A percentile compares a stretch with the other conserved stretches of the same genome.
These are phyloP conservation scores for Lipophrys pholis DNA, from an alignment of 2,113 vertebrate genomes.

Conservation along the genomic window DNA sequence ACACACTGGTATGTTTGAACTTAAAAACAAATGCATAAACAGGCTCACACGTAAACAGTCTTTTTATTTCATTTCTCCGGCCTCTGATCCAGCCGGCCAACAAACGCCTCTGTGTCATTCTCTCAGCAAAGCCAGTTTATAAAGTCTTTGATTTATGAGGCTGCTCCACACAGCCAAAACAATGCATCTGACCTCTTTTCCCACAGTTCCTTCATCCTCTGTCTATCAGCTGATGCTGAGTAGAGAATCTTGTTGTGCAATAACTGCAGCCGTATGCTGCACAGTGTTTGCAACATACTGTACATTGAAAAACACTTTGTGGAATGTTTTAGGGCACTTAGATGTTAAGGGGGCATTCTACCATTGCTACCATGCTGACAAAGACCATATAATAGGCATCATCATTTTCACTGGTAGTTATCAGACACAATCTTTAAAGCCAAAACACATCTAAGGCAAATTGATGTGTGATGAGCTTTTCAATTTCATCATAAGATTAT, in stretches of 20 bases:
- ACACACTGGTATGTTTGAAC: slow-evolving; percentile 42
- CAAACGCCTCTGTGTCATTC: slow-evolving; percentile 54
- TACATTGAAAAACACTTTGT: slow-evolving; percentile 3
- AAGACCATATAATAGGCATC: slow-evolving; percentile 1
- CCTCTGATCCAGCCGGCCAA: slow-evolving; percentile 56
- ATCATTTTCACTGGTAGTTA: background rate
- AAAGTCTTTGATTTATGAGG: slow-evolving; percentile 64
- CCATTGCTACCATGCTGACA: slow-evolving; percentile 4
- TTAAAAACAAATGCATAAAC: slow-evolving; percentile 42
- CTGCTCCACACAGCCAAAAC: slow-evolving; percentile 64
- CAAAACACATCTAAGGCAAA: background rate
- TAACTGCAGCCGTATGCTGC: slow-evolving; percentile 9
- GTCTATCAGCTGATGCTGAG: slow-evolving; percentile 46
- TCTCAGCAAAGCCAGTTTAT: slow-evolving; percentile 46
- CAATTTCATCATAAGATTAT: too few species aligned
- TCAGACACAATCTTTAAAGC: slow-evolving; percentile 7
- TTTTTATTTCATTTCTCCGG: slow-evolving; percentile 42
- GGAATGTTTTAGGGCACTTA: slow-evolving; percentile 10
- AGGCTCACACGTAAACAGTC: slow-evolving; percentile 33
- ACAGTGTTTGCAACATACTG: slow-evolving; percentile 2
- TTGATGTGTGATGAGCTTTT: too few species aligned
- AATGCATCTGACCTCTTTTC: slow-evolving; percentile 61
- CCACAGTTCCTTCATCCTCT: slow-evolving; percentile 47
- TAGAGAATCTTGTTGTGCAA: slow-evolving; percentile 20
- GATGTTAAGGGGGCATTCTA: background rate